These are phyloP conservation scores for Siderastrea radians DNA, from an alignment of 92 coral and sea anemone species.

Conservation along the genomic window DNA sequence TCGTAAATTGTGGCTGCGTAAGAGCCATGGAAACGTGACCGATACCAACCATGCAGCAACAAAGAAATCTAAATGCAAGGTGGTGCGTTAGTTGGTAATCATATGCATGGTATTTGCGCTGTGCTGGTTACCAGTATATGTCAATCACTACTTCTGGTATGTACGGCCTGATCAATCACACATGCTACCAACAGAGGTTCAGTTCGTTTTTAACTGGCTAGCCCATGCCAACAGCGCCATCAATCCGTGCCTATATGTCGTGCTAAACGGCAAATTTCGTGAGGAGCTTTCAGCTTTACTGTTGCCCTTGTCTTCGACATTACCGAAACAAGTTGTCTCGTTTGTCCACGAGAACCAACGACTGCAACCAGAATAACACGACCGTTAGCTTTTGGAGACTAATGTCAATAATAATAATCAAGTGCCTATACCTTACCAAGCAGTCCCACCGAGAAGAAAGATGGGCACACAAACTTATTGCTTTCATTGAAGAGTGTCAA, in stretches of 20 bases:
- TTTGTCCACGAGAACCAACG: neutral
- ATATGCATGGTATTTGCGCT: constrained; percentile 51
- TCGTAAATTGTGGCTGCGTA: constrained; percentile 58
- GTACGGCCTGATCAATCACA: neutral
- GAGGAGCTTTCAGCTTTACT: constrained; percentile 36
- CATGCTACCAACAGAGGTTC: neutral
- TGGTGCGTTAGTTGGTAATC: constrained; percentile 31
- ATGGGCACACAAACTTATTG: constrained; percentile 16
- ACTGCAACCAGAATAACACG: neutral
- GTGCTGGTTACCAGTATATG: constrained; percentile 64
- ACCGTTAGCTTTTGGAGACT: constrained; percentile 15
- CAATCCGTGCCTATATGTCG: constrained; percentile 54
- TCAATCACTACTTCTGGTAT: constrained; percentile 46
- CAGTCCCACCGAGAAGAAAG: constrained; percentile 8
- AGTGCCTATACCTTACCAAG: constrained; percentile 31
- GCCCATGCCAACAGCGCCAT: constrained; percentile 68
- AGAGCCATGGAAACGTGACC: constrained; percentile 60
- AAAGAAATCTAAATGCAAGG: constrained; percentile 37
- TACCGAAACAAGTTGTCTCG: neutral
- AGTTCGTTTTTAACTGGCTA: constrained; percentile 21
- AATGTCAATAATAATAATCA: constrained; percentile 6
- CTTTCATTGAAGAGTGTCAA: constrained; percentile 32
- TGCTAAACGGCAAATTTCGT: constrained; percentile 41
- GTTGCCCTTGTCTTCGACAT: constrained; percentile 22
- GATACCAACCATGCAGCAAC: constrained; percentile 37